Conservation (phyloP, 2,888 invertebrate species). For the Alloscopus bannaensis region DNA sequence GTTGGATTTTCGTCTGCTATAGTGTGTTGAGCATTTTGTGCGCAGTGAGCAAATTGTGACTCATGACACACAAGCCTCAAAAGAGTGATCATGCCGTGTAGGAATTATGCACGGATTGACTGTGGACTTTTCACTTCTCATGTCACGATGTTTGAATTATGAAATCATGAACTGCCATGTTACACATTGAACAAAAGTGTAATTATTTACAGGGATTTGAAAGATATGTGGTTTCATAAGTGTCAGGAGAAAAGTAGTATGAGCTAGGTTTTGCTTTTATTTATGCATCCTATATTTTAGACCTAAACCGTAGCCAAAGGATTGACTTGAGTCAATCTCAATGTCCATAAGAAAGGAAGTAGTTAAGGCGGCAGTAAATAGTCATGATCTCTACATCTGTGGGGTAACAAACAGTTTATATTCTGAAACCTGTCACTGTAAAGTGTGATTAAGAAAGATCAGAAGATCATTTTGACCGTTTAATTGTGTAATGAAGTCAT, state of each 20-base stretch:
- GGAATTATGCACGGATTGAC: neutral
- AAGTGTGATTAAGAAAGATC: neutral
- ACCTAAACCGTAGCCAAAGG: too few species aligned
- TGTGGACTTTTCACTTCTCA: neutral
- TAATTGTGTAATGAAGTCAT: slow-evolving; percentile 20
- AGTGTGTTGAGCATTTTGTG: too few species aligned
- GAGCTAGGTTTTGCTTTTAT: too few species aligned
- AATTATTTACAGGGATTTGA: slow-evolving; percentile 31
- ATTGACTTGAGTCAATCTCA: too few species aligned
- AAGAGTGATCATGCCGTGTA: too few species aligned
- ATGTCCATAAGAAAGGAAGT: too few species aligned
- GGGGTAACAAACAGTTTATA: neutral
- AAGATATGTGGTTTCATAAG: slow-evolving; percentile 21
- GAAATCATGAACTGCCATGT: slow-evolving; percentile 48
- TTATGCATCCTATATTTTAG: too few species aligned
- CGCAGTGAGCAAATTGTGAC: too few species aligned
- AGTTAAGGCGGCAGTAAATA: slow-evolving; percentile 1
- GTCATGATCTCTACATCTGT: slow-evolving; percentile 2
- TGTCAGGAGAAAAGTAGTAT: too few species aligned
- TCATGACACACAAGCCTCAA: too few species aligned
- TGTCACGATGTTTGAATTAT: slow-evolving; percentile 49
- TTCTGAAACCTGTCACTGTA: neutral
- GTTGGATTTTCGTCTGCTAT: too few species aligned
- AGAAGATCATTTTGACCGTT: neutral
- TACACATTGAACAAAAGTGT: slow-evolving; percentile 35